Conservation (phyloP, 2,797 vertebrate genomes). For the Microchirus variegatus region DNA sequence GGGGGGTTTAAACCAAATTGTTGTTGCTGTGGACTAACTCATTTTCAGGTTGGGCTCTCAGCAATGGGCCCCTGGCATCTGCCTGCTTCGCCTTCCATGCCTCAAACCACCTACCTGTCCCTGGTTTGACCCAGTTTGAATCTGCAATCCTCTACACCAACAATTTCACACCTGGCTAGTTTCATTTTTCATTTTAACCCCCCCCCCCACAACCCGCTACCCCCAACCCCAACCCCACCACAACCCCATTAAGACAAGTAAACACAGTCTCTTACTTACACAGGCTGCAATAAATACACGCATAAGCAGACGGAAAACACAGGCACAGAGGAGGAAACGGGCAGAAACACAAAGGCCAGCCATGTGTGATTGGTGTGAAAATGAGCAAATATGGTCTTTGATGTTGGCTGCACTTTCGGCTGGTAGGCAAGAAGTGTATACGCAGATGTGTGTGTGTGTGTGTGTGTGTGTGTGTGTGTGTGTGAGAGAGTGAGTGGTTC, state of each 20-base stretch:
- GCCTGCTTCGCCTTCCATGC: background rate
- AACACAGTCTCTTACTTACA: conserved; percentile 11
- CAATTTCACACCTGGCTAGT: background rate
- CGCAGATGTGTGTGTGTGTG: conserved; percentile 31
- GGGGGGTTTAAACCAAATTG: no score
- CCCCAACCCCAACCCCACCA: no score
- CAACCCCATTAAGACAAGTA: conserved; percentile 8
- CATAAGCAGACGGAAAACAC: conserved; percentile 10
- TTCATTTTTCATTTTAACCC: conserved; percentile 20
- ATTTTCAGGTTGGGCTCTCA: no score
- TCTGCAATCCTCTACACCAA: background rate
- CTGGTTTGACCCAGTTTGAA: background rate
- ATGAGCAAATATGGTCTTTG: conserved; percentile 66
- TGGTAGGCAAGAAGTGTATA: conserved; percentile 28
- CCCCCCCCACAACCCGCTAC: background rate
- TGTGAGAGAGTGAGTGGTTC: conserved; percentile 39
- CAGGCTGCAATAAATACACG: conserved; percentile 19
- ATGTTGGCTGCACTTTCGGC: conserved; percentile 42
- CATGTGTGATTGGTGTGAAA: conserved; percentile 63
- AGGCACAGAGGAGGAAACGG: conserved; percentile 10
- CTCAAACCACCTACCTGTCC: background rate
- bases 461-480: conserved; percentile 36
- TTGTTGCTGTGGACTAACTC: no score
- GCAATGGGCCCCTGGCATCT: no score
- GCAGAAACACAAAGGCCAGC: conserved; percentile 34